Conservation (phyloP, 2,113 vertebrate species). For the Misgurnus anguillicaudatus region DNA sequence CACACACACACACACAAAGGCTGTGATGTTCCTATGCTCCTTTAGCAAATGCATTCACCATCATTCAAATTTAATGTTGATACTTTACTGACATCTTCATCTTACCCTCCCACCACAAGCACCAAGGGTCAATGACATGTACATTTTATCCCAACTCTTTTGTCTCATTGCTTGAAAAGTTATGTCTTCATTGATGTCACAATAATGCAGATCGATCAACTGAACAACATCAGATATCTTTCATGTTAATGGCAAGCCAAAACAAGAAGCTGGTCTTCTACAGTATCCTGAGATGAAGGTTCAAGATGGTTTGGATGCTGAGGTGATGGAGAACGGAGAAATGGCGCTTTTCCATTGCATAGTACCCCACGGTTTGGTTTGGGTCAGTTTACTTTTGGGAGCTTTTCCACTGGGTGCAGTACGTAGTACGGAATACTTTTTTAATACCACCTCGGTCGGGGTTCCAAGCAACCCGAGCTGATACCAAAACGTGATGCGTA, state of each 20-base stretch:
- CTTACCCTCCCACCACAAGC: constrained; percentile 18
- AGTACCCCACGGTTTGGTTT: too few relatives aligned
- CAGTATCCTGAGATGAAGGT: not conserved
- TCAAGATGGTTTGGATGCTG: not conserved
- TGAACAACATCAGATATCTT: not conserved
- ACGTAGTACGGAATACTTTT: too few relatives aligned
- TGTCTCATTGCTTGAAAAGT: not conserved
- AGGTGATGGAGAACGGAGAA: not conserved
- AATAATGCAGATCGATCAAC: not conserved
- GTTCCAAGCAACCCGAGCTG: too few relatives aligned
- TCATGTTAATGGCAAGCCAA: not conserved
- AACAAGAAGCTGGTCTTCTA: not conserved
- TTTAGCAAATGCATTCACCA: constrained; percentile 10
- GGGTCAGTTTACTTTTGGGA: too few relatives aligned
- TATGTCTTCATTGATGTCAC: not conserved
- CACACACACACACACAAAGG: not conserved
- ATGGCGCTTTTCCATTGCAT: not conserved
- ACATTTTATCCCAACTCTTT: not conserved
- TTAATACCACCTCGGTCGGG: too few relatives aligned
- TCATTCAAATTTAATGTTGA: constrained; percentile 34
- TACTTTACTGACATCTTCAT: not conserved
- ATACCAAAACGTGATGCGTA: too few relatives aligned
- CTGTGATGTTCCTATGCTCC: not conserved
- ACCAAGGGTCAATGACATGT: not conserved
- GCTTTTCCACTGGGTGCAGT: too few relatives aligned